Evolutionary conservation across 2,113 vertebrate genomes (phyloP).

Genomic region (Laticauda laticaudata): DNA sequence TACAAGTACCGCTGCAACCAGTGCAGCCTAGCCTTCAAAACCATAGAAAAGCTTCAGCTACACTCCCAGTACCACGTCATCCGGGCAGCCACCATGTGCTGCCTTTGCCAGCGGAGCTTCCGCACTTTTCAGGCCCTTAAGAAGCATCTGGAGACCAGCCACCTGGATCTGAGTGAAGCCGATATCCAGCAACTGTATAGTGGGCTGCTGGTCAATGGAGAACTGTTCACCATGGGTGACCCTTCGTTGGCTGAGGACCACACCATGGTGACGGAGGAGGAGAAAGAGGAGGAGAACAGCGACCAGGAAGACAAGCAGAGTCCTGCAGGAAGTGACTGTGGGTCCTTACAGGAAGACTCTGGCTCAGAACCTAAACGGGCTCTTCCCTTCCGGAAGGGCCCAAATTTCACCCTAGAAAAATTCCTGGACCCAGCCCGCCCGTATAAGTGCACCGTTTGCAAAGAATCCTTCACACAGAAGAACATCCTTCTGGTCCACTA

Average conservation of each 20-base stretch:
- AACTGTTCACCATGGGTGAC: conserved; percentile 91
- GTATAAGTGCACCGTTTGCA: conserved; percentile 98
- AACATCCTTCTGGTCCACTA: conserved; percentile 98
- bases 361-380: conserved; percentile 96
- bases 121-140: conserved; percentile 96
- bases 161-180: conserved; percentile 92
- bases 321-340: conserved; percentile 91
- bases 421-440: conserved; percentile 97
- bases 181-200: conserved; percentile 98
- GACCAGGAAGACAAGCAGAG: conserved; percentile 97
- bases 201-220: conserved; percentile 91
- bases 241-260: conserved; percentile 89
- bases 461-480: conserved; percentile 98
- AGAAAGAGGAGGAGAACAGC: conserved; percentile 92
- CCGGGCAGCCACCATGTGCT: conserved; percentile 96
- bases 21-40: conserved; percentile 98
- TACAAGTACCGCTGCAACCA: conserved; percentile 99
- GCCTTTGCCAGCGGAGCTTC: conserved; percentile 97
- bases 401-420: conserved; percentile 99
- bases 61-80: conserved; percentile 99
- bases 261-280: conserved; percentile 89
- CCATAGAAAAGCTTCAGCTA: conserved; percentile 94
- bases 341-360: conserved; percentile 91
- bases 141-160: conserved; percentile 96
- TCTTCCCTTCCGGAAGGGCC: conserved; percentile 94